Evolutionary conservation across 2,113 vertebrate genomes (phyloP), one percentile per base, ranked within the genome.

Genomic region (Sturnira hondurensis): DNA sequence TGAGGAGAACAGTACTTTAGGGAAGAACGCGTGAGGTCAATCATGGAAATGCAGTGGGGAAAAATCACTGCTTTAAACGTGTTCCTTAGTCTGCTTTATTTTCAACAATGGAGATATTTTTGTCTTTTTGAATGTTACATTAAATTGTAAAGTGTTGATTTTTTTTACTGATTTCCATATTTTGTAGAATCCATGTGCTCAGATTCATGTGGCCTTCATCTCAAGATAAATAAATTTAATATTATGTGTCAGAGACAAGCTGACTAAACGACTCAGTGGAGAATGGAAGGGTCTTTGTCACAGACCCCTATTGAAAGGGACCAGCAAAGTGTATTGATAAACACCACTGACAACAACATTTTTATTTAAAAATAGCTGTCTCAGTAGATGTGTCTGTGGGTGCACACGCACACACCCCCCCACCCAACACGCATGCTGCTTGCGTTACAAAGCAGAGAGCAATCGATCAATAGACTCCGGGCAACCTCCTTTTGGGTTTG

Each of bases 1-100:
- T 91, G 58, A 11, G 43, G 36, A 93, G 89, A 95, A 92, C 15
- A 86, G 41, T 74, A 41, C 83, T 96, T 95, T 84, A 20, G 94
- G 36, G 86, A 41, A 91, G n/a, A 96, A 93, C 41, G 6, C 22
- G 31, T 31, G 81, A 68, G 68, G 36, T 65, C 63, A 50, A 3
- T 80, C 56, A 52, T 76, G 56, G 58, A 63, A 45, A 77, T 71
- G 11, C 38, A 33, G 28, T 24, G 24, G 26, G 8, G 2, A 50
- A 56, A 24, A 76, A 86, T n/a, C 10, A 14, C 20, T 52, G 13
- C 41, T 93, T 68, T 31, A 17, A 45, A 80, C 63, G 24, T 45
- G 2, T 92, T 85, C 5, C 31, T 77, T 76, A 33, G 33, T 85
- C 92, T 56, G 16, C 12, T 85, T 77, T 70, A 13, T 87, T 96